Base-by-base conservation (phyloP, 1,140 invertebrate genomes). In the Pseudomyrmex dendroicus region DNA sequence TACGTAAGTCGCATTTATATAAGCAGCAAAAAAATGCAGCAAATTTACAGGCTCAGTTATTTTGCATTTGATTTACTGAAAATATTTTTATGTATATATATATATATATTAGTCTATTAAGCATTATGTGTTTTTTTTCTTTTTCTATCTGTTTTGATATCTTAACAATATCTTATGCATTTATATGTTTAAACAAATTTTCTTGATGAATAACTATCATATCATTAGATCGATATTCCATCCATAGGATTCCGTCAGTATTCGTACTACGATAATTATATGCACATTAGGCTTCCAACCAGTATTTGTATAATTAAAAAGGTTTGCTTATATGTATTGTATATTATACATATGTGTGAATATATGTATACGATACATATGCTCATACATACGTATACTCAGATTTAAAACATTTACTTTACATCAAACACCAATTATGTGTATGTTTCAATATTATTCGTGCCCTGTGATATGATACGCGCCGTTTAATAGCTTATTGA, bases 391-490 rank as follows among this genome's bases (percentile, higher is more conserved):
- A 25, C 35, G 15, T 63, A 25, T 35, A 63, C 35, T 8, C 13
- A 25, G n/a, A 63, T 63, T 63, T 7, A 63, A 15, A 63, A 15
- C 8, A 35, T 63, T 63, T 63, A 63, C 35, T 63, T 63, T 63
- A 63, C 15, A 35, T 63, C 62, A 9, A 63, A 1, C 20, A 17
- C 35, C 9, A 17, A 9, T 10, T 66, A 20, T 17, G 35, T 46
- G 9, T 9, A 15, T 25, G 35, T 15, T 17, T 66, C 57, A 17
- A 59, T 64, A 46, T 46, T 17, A 46, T 64, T 59, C n/a, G 17
- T 17, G 9, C 63, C 63, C 63, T 66, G 63, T 66, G 63, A 66
- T 66, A 66, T 17, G 44, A 46, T n/a, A n/a, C n/a, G n/a, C n/a
- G 44, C 44, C 44, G 63, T 64, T 17, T 17, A 44, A 44, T 64